These are phyloP conservation scores for Rhegmatorhina hoffmannsi DNA, from an alignment of 2,113 vertebrate genomes.

Conservation along the genomic window DNA sequence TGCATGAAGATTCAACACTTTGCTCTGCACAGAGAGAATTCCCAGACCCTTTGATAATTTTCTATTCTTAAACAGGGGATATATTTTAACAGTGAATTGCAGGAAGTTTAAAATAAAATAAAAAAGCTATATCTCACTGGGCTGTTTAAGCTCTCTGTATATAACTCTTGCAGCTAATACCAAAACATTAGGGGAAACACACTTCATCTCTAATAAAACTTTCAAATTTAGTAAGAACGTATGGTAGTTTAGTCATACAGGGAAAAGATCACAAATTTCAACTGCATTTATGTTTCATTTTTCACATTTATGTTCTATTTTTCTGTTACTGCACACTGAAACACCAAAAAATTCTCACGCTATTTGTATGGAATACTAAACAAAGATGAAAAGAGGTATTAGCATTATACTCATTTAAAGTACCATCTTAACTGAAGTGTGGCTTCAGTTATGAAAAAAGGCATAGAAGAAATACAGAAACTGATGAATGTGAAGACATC, in stretches of 20 bases:
- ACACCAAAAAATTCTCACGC: not conserved
- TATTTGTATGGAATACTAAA: not conserved
- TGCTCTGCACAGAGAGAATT: not conserved
- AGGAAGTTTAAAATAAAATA: not conserved
- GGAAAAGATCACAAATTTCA: slow-evolving; percentile 2
- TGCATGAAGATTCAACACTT: not conserved
- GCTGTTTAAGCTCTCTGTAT: fast-evolving
- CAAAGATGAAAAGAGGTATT: not conserved
- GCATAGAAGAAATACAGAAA: not conserved
- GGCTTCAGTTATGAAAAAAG: not conserved
- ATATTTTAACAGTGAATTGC: not conserved
- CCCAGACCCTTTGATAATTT: slow-evolving; percentile 4
- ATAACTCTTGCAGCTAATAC: not conserved
- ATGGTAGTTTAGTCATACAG: not conserved
- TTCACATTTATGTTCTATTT: too few species aligned
- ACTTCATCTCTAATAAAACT: slow-evolving; percentile 3
- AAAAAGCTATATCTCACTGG: not conserved
- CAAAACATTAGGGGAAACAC: not conserved
- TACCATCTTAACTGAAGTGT: not conserved
- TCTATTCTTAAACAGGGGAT: not conserved
- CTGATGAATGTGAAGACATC: not conserved
- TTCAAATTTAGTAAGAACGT: slow-evolving; percentile 1
- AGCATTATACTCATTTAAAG: not conserved
- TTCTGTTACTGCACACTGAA: not conserved
- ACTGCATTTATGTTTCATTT: not conserved